Evolutionary conservation across 2,888 invertebrate species (phyloP).

Genomic region (Hirtodrosophila confusa): DNA sequence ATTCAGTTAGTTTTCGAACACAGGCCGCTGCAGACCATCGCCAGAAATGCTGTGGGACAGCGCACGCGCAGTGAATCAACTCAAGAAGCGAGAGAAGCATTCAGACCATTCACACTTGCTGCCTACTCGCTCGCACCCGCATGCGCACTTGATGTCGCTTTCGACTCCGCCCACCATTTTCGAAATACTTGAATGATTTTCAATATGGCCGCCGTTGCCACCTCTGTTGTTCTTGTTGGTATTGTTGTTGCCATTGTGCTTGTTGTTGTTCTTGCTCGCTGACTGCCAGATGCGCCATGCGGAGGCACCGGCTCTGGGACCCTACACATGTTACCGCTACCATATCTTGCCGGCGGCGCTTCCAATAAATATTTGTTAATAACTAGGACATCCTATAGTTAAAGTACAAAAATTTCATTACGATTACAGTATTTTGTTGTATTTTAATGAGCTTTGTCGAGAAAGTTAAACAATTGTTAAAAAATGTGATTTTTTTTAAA

Average conservation of each 20-base stretch:
- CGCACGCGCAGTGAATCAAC: constrained; percentile 57
- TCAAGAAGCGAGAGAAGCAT: constrained; percentile 22
- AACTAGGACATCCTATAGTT: neutral
- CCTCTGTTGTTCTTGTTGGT: constrained; percentile 31
- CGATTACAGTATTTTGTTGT: too few relatives aligned
- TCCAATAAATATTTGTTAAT: neutral
- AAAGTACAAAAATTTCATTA: too few relatives aligned
- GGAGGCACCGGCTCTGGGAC: constrained; percentile 34
- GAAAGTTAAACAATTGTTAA: too few relatives aligned
- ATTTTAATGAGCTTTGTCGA: too few relatives aligned
- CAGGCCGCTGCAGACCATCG: constrained; percentile 43
- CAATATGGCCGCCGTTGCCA: constrained; percentile 82
- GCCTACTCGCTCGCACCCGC: constrained; percentile 61
- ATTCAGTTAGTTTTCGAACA: constrained; percentile 65
- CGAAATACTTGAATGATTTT: constrained; percentile 84
- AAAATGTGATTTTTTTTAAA: too few relatives aligned
- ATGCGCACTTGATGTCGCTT: constrained; percentile 49
- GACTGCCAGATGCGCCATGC: constrained; percentile 58
- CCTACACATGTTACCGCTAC: constrained; percentile 27
- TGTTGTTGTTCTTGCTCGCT: constrained; percentile 36
- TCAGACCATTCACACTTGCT: constrained; percentile 12
- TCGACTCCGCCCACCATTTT: constrained; percentile 82
- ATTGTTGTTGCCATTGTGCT: constrained; percentile 32
- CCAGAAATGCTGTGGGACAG: constrained; percentile 27
- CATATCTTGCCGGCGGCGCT: constrained; percentile 58